These are phyloP conservation scores for Microcaecilia unicolor DNA, from an alignment of 2,797 vertebrate species.

Conservation along the genomic window DNA sequence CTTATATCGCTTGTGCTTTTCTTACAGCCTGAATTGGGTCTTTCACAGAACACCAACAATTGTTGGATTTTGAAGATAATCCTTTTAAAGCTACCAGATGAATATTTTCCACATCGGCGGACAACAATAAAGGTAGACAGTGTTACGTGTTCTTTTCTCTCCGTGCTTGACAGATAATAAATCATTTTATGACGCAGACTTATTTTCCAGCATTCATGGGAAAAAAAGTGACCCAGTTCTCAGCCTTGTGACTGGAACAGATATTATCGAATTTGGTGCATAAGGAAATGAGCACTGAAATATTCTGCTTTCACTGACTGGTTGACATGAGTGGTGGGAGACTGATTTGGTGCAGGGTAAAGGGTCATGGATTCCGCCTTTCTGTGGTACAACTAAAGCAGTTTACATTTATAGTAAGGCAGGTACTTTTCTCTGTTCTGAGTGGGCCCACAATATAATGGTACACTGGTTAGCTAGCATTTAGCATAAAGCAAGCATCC, in stretches of 20 bases:
- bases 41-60: background rate
- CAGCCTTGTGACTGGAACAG: background rate
- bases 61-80: slow-evolving; percentile 11
- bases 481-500: too few relatives aligned
- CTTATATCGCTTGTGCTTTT: background rate
- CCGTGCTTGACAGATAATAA: slow-evolving; percentile 16
- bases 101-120: slow-evolving; percentile 26
- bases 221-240: slow-evolving; percentile 3
- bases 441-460: too few relatives aligned
- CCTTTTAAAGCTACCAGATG: slow-evolving; percentile 19
- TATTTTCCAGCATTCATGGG: slow-evolving; percentile 5
- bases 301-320: background rate
- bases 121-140: slow-evolving; percentile 17
- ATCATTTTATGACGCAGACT: slow-evolving; percentile 7
- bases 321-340: too few relatives aligned
- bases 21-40: background rate
- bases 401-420: too few relatives aligned
- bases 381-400: too few relatives aligned
- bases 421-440: too few relatives aligned
- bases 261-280: too few relatives aligned
- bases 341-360: too few relatives aligned
- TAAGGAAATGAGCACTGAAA: slow-evolving; percentile 8
- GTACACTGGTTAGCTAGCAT: too few relatives aligned
- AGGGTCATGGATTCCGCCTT: too few relatives aligned
- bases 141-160: slow-evolving; percentile 1